These are phyloP conservation scores for Brachionus rotundiformis DNA, from an alignment of 1,140 invertebrate genomes.

Conservation along the genomic window DNA sequence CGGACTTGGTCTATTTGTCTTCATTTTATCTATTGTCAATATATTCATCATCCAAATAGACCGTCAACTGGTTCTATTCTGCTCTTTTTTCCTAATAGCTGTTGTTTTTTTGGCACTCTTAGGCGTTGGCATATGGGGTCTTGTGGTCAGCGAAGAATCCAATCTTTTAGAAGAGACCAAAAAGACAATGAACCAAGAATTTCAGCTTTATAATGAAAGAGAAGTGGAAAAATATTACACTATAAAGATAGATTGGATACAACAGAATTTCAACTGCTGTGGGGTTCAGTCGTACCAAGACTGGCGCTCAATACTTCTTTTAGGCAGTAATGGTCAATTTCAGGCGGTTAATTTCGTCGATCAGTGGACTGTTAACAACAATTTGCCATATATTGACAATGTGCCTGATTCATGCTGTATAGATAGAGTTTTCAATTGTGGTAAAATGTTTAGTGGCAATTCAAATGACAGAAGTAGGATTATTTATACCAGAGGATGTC, in stretches of 20 bases:
- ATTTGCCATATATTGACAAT: conserved; percentile 44
- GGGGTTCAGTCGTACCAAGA: conserved; percentile 34
- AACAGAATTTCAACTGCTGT: conserved; percentile 46
- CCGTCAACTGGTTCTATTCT: background rate
- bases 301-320: conserved; percentile 4
- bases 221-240: conserved; percentile 7
- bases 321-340: background rate
- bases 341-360: conserved; percentile 6
- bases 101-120: background rate
- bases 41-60: conserved; percentile 9
- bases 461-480: background rate
- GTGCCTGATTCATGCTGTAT: conserved; percentile 49
- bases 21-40: background rate
- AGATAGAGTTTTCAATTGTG: conserved; percentile 8
- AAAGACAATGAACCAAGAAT: background rate
- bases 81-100: background rate
- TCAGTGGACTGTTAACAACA: conserved; percentile 38
- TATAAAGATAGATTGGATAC: conserved; percentile 34
- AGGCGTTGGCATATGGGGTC: background rate
- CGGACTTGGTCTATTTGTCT: background rate
- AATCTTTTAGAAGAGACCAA: background rate
- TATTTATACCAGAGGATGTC: conserved; percentile 29
- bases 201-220: conserved; percentile 26
- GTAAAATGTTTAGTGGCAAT: background rate
- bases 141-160: background rate